Base-by-base conservation (phyloP, 2,113 vertebrate genomes). In the Sturnus vulgaris region DNA sequence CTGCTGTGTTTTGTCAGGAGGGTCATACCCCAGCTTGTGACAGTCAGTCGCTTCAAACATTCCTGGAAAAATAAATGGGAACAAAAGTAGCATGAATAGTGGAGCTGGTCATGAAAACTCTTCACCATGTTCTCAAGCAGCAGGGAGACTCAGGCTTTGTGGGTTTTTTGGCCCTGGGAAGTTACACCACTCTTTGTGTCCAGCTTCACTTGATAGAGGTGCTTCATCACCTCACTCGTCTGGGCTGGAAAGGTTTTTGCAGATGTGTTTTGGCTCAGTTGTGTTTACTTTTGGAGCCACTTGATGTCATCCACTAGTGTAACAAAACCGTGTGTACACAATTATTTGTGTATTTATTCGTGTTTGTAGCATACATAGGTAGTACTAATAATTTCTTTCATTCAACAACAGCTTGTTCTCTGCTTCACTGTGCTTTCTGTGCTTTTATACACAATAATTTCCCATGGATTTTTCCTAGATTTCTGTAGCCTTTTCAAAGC, bases 151-250 rank as follows among this genome's bases (percentile, higher is more conserved):
- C 33, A 44, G 10, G 9, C 16, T 37, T 33, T 33, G 3, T 33
- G 24, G 5, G 1, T 0, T 35, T 44, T 65, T 72, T 55, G 39
- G 2, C 35, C 4, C 31, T 18, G 21, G 30, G 11, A 7, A 33
- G 17, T 23, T 46, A 35, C 37, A 52, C 15, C 12, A 5, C 11
- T 19, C 0, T 27, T 40, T 49, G 5, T 40, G 52, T 52, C 22
- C n/a, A 50, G 15, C n/a, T 89, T 83, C 12, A 22, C 24, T 57
- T 55, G n/a, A 18, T 50, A 0, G 0, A 59, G 25, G 7, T 5
- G 2, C 27, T 61, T 22, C 13, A 10, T 46, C 35, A 20, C 7
- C 31, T 70, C 37, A 7, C 15, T 16, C 31, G 1, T 55, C 55
- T 14, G 47, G 44, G 27, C 42, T 75, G 19, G 31, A 71, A 64